Evolutionary conservation across 2,797 vertebrate species (phyloP), one percentile per base, ranked within the genome.

Genomic region (Hyperoplus immaculatus): DNA sequence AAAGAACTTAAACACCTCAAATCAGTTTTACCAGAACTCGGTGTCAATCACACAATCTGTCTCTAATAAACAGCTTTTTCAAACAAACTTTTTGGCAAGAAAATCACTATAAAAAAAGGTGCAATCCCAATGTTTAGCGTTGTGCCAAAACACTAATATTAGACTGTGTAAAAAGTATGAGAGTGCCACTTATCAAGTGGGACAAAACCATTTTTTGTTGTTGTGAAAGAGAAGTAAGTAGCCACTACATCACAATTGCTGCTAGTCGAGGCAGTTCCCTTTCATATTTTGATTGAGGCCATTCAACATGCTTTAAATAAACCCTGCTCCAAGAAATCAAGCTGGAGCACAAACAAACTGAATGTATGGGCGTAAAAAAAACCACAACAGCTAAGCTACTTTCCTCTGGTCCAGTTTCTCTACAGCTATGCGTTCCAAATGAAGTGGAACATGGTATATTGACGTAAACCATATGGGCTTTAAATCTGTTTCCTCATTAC

Each of bases 251-350:
- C 43, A 29, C 42, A 50, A 39, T 11, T 43, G 16, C 21, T 53
- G 50, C 29, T 41, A 5, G 69, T 38, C 75, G 56, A 57, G 39
- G 43, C 12, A 41, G 51, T 29, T 54, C 6, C 8, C 43, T 69
- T 60, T 65, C 13, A 41, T 70, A 69, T 74, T 70, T 70, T 74
- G 41, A 66, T 18, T 62, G 55, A 72, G 57, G 61, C 45, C 54
- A 39, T 62, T 46, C 7, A 10, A 56, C 50, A 57, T 62, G 41
- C 13, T 53, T 36, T 15, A 61, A 50, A 49, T 69, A 43, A 50
- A 7, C 16, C 9, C 18, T 36, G 3, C 13, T 49, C 61, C 16
- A 72, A 43, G 57, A 59, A 72, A 18, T 38, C 0, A 13, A 73
- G 51, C 55, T 42, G 29, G 13, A 45, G 46, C 11, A 77, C 42